Evolutionary conservation across 2,888 invertebrate genomes (phyloP).

Genomic region (Teleiodes luculella): DNA sequence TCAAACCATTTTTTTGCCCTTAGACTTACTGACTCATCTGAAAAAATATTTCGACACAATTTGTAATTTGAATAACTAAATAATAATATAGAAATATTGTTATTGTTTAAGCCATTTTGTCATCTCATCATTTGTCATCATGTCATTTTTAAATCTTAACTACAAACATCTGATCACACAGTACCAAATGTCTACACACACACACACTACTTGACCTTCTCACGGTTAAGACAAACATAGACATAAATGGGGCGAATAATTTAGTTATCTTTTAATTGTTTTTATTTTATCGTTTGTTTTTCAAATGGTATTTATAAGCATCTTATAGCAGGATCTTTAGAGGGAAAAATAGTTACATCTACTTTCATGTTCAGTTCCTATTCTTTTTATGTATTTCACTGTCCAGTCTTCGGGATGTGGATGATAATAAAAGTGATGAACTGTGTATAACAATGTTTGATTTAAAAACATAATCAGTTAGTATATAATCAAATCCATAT

Average conservation of each 20-base stretch:
- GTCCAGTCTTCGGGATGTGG: too few relatives aligned
- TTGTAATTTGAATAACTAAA: too few relatives aligned
- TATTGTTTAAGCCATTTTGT: neutral
- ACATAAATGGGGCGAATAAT: neutral
- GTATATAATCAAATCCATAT: neutral
- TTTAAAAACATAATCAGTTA: too few relatives aligned
- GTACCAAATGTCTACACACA: neutral
- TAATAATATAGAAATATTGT: too few relatives aligned
- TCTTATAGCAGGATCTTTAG: neutral
- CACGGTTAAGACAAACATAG: constrained; percentile 15
- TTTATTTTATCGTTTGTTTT: neutral
- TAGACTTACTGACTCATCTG: too few relatives aligned
- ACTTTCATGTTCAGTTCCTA: neutral
- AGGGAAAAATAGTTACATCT: neutral
- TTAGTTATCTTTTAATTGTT: constrained; percentile 10
- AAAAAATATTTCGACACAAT: too few relatives aligned
- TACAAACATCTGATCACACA: neutral
- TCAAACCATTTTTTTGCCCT: too few relatives aligned
- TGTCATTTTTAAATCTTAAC: neutral
- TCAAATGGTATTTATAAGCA: too few relatives aligned
- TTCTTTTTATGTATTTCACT: too few relatives aligned
- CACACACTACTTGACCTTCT: constrained; percentile 41
- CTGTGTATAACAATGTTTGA: too few relatives aligned
- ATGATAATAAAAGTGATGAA: too few relatives aligned
- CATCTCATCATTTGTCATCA: neutral